These are phyloP conservation scores for Drosophila lacicola DNA, from an alignment of 2,888 invertebrate species.

Conservation along the genomic window DNA sequence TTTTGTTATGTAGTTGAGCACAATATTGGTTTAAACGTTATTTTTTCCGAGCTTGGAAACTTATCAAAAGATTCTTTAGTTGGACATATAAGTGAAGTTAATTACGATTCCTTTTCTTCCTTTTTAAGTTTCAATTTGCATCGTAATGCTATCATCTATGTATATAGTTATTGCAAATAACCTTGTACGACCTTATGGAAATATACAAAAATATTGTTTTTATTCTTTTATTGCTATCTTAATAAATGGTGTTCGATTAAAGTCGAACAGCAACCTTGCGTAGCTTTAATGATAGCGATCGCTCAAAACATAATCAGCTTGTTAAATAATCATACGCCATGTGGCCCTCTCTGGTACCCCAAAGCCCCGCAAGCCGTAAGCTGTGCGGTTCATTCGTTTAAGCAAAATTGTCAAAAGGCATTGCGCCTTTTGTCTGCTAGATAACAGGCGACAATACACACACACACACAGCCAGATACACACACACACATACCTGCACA, in stretches of 20 bases:
- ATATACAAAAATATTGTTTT: too few relatives aligned
- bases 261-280: neutral
- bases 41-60: too few relatives aligned
- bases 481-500: neutral
- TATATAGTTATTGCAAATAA: too few relatives aligned
- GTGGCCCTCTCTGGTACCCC: neutral
- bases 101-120: too few relatives aligned
- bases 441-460: conserved; percentile 21
- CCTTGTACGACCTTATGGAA: too few relatives aligned
- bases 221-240: neutral
- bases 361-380: neutral
- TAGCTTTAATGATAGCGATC: neutral
- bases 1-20: too few relatives aligned
- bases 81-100: too few relatives aligned
- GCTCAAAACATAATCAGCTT: neutral
- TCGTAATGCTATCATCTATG: too few relatives aligned
- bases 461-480: neutral
- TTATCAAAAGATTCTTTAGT: too few relatives aligned
- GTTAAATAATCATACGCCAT: conserved; percentile 19
- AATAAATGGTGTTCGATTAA: neutral
- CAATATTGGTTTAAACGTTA: too few relatives aligned
- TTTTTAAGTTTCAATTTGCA: too few relatives aligned
- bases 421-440: conserved; percentile 1
- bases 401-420: neutral
- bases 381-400: neutral